phyloP scores from a whole-genome alignment of 2,797 vertebrate genomes.

The Limosa lapponica region DNA sequence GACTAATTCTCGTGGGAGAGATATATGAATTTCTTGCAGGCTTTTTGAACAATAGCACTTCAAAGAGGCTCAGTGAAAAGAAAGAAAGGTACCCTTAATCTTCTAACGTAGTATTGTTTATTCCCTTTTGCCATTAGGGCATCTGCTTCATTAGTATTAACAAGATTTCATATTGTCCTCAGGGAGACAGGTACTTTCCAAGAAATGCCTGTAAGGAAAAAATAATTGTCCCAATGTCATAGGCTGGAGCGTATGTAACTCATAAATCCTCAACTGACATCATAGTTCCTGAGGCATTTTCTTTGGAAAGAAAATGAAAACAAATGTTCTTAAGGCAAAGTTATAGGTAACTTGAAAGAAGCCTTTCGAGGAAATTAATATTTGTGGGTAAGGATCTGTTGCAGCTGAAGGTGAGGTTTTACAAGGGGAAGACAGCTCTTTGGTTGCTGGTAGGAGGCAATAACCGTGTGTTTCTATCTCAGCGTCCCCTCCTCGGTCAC shows the following conservation, averaged over 20 bases:
- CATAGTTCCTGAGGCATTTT: background rate
- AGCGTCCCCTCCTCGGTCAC: rapidly evolving
- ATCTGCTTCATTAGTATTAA: constrained; percentile 16
- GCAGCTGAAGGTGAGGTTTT: background rate
- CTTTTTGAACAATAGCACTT: constrained; percentile 31
- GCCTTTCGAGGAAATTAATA: background rate
- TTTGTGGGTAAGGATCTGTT: background rate
- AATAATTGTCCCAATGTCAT: background rate
- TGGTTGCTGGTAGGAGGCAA: background rate
- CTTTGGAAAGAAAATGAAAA: background rate
- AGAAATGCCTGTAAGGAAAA: background rate
- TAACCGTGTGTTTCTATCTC: background rate
- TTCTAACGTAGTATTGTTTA: background rate
- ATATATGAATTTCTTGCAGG: constrained; percentile 11
- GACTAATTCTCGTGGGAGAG: constrained; percentile 53
- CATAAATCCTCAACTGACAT: background rate
- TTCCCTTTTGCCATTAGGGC: background rate
- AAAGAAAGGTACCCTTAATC: background rate
- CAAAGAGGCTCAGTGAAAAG: background rate
- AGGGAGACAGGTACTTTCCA: background rate
- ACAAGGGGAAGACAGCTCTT: background rate
- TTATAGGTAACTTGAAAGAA: background rate
- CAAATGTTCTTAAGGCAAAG: background rate
- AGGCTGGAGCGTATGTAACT: background rate
- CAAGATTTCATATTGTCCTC: background rate